These are phyloP conservation scores for Nasonia vitripennis DNA, from an alignment of 1,140 invertebrate species.

Conservation along the genomic window DNA sequence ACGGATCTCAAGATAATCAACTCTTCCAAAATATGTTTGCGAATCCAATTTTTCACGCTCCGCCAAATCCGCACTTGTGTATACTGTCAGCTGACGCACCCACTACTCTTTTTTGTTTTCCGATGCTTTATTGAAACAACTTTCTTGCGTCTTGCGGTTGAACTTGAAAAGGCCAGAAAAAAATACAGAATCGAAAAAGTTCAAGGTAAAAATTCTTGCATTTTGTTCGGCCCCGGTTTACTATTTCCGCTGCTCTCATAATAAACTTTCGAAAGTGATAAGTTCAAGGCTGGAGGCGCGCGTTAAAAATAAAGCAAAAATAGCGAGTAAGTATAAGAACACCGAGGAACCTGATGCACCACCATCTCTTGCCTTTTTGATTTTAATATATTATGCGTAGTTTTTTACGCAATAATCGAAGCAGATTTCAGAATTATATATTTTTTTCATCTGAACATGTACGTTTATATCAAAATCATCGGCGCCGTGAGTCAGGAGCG, in stretches of 20 bases:
- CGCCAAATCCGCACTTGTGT: conserved; percentile 1
- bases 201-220: conserved; percentile 16
- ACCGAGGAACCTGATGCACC: too few species aligned
- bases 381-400: too few species aligned
- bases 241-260: conserved; percentile 1
- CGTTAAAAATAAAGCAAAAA: neutral
- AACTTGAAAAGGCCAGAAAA: conserved; percentile 23
- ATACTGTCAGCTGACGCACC: conserved; percentile 8
- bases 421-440: too few species aligned
- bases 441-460: too few species aligned
- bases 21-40: conserved; percentile 20
- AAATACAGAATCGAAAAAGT: conserved; percentile 2
- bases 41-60: neutral
- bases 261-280: neutral
- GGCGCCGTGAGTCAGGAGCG: too few species aligned
- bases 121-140: neutral
- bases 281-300: neutral
- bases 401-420: too few species aligned
- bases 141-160: conserved; percentile 1
- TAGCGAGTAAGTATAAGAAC: neutral
- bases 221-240: neutral
- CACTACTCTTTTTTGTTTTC: neutral
- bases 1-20: neutral
- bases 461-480: too few species aligned
- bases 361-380: too few species aligned